Conservation (phyloP, 2,888 invertebrate genomes). For the Bimastos eiseni region DNA sequence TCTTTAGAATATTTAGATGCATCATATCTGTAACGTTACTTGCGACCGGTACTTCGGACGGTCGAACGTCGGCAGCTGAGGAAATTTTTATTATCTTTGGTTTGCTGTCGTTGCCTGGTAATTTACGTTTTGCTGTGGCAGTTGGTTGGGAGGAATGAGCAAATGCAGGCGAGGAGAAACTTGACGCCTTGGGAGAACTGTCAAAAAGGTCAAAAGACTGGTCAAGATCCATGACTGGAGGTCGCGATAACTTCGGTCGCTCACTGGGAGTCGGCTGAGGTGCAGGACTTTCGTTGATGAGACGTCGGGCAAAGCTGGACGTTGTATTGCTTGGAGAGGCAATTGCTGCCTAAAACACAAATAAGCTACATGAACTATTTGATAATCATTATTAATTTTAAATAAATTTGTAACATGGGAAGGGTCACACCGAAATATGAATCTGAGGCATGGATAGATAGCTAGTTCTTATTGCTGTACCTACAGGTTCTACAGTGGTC, state of each 20-base stretch:
- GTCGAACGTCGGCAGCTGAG: background rate
- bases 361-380: background rate
- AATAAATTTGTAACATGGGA: no score
- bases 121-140: background rate
- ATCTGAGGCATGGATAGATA: no score
- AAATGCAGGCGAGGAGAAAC: background rate
- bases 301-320: conserved; percentile 40
- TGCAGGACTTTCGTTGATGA: conserved; percentile 44
- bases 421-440: no score
- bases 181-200: background rate
- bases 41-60: background rate
- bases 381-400: no score
- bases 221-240: conserved; percentile 1
- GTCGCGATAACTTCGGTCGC: conserved; percentile 33
- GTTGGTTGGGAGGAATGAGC: background rate
- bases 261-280: conserved; percentile 33
- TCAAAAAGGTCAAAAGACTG: background rate
- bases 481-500: no score
- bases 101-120: background rate
- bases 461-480: no score
- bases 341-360: conserved; percentile 36
- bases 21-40: background rate
- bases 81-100: background rate
- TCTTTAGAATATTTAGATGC: conserved; percentile 17
- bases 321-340: conserved; percentile 41